phyloP scores from a whole-genome alignment of 2,888 invertebrate genomes.

The Candidula unifasciata region DNA sequence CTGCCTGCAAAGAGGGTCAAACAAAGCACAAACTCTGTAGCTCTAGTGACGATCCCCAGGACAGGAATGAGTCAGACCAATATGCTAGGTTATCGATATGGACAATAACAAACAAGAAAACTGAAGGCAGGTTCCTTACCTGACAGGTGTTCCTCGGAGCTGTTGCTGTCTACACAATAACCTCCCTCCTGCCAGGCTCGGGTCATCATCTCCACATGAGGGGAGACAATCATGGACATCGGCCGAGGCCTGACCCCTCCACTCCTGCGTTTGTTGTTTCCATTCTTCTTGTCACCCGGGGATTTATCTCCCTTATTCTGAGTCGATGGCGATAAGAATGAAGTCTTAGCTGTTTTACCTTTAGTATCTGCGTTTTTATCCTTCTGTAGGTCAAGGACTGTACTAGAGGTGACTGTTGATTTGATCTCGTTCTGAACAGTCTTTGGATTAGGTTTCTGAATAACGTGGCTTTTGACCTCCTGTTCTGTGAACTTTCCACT shows the following conservation, averaged over 20 bases:
- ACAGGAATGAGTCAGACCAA: no score
- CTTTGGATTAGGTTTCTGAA: constrained; percentile 26
- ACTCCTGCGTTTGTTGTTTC: constrained; percentile 43
- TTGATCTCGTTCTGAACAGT: neutral
- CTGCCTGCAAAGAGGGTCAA: no score
- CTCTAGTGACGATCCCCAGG: no score
- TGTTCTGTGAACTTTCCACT: constrained; percentile 1
- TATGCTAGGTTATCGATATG: neutral
- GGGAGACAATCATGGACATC: constrained; percentile 66
- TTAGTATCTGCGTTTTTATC: constrained; percentile 13
- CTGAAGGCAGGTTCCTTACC: constrained; percentile 54
- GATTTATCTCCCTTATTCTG: constrained; percentile 37
- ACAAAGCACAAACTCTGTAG: no score
- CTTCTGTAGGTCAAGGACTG: neutral
- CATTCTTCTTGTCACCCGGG: constrained; percentile 32
- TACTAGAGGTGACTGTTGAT: neutral
- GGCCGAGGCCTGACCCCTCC: constrained; percentile 62
- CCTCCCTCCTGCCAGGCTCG: constrained; percentile 63
- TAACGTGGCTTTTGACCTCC: constrained; percentile 17
- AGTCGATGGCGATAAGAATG: constrained; percentile 10
- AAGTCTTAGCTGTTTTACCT: neutral
- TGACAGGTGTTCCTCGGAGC: constrained; percentile 65
- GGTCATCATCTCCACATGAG: constrained; percentile 61
- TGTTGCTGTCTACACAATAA: constrained; percentile 55
- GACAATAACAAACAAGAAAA: neutral